Conservation (phyloP, 2,113 vertebrate genomes). For the Ophthalmolycus amberensis region DNA sequence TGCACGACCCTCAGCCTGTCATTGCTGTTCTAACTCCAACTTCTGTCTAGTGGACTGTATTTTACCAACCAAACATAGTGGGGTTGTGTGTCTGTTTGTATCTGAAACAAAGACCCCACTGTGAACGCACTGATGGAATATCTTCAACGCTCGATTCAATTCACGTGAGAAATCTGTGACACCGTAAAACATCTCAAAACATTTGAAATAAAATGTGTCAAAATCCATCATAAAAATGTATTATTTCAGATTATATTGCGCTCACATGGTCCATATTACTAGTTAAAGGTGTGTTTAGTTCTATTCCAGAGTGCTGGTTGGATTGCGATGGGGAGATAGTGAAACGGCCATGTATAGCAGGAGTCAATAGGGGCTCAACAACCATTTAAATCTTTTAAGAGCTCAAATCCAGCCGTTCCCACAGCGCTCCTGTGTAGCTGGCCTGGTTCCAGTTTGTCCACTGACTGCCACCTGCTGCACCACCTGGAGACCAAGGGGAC, state of each 20-base stretch:
- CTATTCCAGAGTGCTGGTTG: background rate
- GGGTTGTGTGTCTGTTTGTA: background rate
- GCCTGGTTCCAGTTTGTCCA: slow-evolving; percentile 46
- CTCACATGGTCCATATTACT: background rate
- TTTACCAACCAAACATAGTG: background rate
- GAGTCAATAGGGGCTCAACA: background rate
- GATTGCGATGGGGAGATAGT: background rate
- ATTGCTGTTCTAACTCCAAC: slow-evolving; percentile 32
- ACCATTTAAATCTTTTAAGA: background rate
- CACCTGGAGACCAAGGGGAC: slow-evolving; percentile 60
- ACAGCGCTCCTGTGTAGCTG: slow-evolving; percentile 35
- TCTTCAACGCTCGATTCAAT: background rate
- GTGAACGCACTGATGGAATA: background rate
- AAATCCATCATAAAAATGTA: background rate
- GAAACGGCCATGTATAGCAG: background rate
- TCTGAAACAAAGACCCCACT: background rate
- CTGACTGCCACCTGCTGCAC: slow-evolving; percentile 64
- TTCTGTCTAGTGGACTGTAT: background rate
- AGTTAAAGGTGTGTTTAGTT: background rate
- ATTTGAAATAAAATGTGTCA: background rate
- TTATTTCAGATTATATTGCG: background rate
- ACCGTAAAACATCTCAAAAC: background rate
- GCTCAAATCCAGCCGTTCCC: slow-evolving; percentile 16
- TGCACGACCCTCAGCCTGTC: slow-evolving; percentile 24
- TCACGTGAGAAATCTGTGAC: background rate